Evolutionary conservation across 1,140 invertebrate genomes (phyloP).

Genomic region (Periplaneta americana): DNA sequence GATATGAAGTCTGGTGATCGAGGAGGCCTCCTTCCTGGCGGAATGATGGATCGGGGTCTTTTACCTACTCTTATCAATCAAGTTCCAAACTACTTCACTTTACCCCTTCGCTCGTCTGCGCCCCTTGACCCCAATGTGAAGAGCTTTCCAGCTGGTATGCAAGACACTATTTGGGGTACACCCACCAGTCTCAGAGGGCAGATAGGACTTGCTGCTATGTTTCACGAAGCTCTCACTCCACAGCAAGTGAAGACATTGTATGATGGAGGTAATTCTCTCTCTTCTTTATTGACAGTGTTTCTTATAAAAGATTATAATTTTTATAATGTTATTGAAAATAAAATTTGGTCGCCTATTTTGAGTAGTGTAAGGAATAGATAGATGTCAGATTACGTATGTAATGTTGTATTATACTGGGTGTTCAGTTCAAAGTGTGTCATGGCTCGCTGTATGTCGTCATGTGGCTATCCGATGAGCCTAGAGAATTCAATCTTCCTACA

Average conservation of each 20-base stretch:
- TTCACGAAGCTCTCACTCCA: constrained; percentile 39
- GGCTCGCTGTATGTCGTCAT: too few relatives aligned
- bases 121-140: constrained; percentile 44
- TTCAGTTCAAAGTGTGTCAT: too few relatives aligned
- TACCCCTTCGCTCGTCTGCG: constrained; percentile 33
- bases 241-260: constrained; percentile 38
- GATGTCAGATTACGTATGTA: too few relatives aligned
- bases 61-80: constrained; percentile 35
- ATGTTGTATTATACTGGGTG: too few relatives aligned
- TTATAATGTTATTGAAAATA: too few relatives aligned
- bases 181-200: constrained; percentile 44
- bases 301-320: too few relatives aligned
- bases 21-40: constrained; percentile 16
- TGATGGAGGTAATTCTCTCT: constrained; percentile 33
- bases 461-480: too few relatives aligned
- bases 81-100: constrained; percentile 42
- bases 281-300: too few relatives aligned
- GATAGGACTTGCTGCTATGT: constrained; percentile 41
- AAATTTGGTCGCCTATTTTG: too few relatives aligned
- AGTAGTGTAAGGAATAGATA: too few relatives aligned
- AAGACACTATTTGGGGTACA: constrained; percentile 45
- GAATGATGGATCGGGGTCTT: constrained; percentile 26
- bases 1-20: constrained; percentile 8
- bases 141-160: constrained; percentile 44
- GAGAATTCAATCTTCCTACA: too few relatives aligned